Evolutionary conservation across 2,113 vertebrate species (phyloP), one percentile per base, ranked within the genome.

Genomic region (Colossoma macropomum): DNA sequence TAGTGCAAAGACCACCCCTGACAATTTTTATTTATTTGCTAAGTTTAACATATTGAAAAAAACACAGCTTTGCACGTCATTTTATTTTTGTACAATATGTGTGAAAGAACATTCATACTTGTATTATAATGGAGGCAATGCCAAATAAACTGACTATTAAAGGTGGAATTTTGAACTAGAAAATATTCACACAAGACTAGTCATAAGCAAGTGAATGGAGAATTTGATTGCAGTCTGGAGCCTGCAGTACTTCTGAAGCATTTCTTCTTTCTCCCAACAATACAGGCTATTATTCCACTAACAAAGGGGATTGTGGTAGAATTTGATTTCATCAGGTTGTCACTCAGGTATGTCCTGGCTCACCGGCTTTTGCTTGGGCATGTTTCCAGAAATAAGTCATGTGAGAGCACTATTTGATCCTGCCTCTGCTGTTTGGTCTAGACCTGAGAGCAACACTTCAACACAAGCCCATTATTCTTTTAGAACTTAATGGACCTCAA

Each of bases 311-410:
- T 41, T 56, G 60, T 70, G 77, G 38, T 76, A 66, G 66, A 56
- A 79, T 74, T 83, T 85, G 62, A 83, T 85, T 87, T 80, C 84
- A 83, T 79, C 73, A 87, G 56, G 77, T 77, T 81, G 78, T 88
- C 81, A 83, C 74, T 84, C 81, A 81, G 77, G 84, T 86, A 79
- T 81, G 71, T 84, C 74, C 70, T 65, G 63, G 73, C 54, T 59
- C 69, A 62, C 48, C 79, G 78, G 79, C 72, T 72, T 68, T 50
- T 34, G 54, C 32, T 76, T 77, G 84, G 81, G 86, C 81, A 45
- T 11, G 15, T 63, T 86, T 86, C 86, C 84, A 88, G 63, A 65
- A 60, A 68, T 30, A 81, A 77, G 77, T 75, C 62, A 73, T 78
- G 59, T 69, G 80, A 84, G 74, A 80, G 34, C 73, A 69, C 48